A percentile compares a stretch with the other conserved stretches of the same genome.
Evolutionary conservation across 2,797 vertebrate genomes (phyloP).

Genomic region (Monodelphis domestica): DNA sequence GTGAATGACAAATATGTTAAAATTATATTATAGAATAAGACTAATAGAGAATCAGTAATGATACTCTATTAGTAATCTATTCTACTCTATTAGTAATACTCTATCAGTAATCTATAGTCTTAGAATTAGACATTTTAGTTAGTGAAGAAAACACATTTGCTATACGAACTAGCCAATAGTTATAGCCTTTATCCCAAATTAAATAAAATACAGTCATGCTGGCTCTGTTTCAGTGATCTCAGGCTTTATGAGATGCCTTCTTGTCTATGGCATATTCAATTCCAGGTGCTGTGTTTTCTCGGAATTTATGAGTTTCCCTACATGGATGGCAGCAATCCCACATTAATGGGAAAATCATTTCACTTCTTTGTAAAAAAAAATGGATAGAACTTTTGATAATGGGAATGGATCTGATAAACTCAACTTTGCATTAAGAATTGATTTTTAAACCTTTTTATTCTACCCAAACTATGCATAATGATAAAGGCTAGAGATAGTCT

Average conservation of each 20-base stretch:
- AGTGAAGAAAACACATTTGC: constrained; percentile 9
- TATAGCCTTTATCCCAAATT: constrained; percentile 7
- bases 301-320: not conserved
- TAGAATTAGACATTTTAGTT: constrained; percentile 19
- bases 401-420: constrained; percentile 8
- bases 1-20: constrained; percentile 5
- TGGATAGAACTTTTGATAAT: not conserved
- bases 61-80: no score
- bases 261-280: constrained; percentile 4
- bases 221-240: constrained; percentile 9
- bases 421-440: constrained; percentile 23
- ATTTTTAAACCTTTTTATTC: not conserved
- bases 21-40: constrained; percentile 24
- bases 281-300: not conserved
- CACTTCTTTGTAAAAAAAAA: constrained; percentile 29
- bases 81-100: no score
- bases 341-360: constrained; percentile 29
- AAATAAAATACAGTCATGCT: not conserved
- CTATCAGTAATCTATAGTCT: no score
- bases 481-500: not conserved
- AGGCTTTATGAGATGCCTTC: not conserved
- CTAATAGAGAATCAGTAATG: constrained; percentile 1
- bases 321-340: not conserved
- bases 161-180: constrained; percentile 5
- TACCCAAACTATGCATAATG: not conserved